Evolutionary conservation across 2,888 invertebrate genomes (phyloP).

Genomic region (Pseudococcus viburni): DNA sequence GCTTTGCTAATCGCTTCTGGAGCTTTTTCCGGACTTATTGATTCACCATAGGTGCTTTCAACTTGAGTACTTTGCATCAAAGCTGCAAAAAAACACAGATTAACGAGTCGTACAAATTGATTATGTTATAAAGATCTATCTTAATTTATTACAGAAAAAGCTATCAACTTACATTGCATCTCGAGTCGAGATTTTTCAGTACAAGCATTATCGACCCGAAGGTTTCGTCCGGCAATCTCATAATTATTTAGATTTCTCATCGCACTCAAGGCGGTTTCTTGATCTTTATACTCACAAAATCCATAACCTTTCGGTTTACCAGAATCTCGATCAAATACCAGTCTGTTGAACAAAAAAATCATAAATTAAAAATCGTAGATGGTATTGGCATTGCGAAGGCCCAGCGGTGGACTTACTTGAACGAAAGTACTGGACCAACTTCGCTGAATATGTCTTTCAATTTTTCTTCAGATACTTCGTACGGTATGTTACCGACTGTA

Average conservation of each 20-base stretch:
- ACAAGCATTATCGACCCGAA: slow-evolving; percentile 97
- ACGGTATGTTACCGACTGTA: slow-evolving; percentile 98
- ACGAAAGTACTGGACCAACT: slow-evolving; percentile 95
- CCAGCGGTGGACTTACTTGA: slow-evolving; percentile 77
- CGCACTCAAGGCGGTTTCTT: slow-evolving; percentile 97
- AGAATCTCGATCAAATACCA: slow-evolving; percentile 98
- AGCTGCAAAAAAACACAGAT: slow-evolving; percentile 57
- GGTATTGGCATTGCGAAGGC: not conserved
- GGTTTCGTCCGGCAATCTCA: slow-evolving; percentile 95
- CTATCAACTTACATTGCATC: slow-evolving; percentile 84
- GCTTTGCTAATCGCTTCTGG: slow-evolving; percentile 98
- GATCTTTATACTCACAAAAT: slow-evolving; percentile 98
- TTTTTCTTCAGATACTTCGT: slow-evolving; percentile 99
- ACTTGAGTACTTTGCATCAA: slow-evolving; percentile 69
- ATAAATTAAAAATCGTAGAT: not conserved
- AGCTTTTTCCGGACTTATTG: slow-evolving; percentile 94
- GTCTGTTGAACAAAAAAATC: slow-evolving; percentile 73
- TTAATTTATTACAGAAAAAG: no score
- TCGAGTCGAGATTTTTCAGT: slow-evolving; percentile 96
- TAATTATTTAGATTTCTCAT: slow-evolving; percentile 98
- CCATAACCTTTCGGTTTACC: slow-evolving; percentile 99
- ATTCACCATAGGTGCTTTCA: slow-evolving; percentile 90
- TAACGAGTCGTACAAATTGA: not conserved
- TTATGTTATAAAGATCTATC: no score
- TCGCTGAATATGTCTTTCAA: slow-evolving; percentile 97